These are phyloP conservation scores for Corythaeola cristata DNA, from an alignment of 2,113 vertebrate species.

Conservation along the genomic window DNA sequence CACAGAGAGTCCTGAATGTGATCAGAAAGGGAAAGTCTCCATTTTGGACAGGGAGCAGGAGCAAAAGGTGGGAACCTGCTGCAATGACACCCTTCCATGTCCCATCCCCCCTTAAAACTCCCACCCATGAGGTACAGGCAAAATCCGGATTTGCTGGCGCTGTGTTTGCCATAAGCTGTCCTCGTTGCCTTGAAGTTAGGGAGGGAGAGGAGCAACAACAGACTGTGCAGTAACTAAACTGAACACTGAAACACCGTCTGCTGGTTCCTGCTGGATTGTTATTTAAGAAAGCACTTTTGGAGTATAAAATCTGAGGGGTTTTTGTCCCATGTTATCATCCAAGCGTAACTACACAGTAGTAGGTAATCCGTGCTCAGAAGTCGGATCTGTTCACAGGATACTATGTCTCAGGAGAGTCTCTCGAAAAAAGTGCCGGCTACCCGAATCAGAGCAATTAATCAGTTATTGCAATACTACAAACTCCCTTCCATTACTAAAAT, in stretches of 20 bases:
- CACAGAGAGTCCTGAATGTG: background rate
- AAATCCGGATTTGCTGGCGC: background rate
- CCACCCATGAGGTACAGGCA: background rate
- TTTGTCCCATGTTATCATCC: background rate
- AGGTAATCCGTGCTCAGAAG: background rate
- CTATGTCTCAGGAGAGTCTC: background rate
- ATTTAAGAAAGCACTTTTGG: background rate
- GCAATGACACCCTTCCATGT: fast-evolving
- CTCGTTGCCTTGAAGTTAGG: background rate
- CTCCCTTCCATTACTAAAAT: background rate
- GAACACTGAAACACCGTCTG: fast-evolving
- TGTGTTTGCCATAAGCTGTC: fast-evolving
- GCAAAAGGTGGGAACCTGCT: fast-evolving
- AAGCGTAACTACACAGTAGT: background rate
- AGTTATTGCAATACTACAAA: conserved; percentile 34
- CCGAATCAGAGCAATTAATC: background rate
- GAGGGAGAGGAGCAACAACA: background rate
- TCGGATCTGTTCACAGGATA: background rate
- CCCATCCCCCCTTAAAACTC: background rate
- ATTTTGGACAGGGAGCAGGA: fast-evolving
- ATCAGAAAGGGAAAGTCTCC: background rate
- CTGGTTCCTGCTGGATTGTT: background rate
- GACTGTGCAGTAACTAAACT: background rate
- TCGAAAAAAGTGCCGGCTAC: background rate
- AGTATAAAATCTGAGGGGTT: background rate